A percentile compares a stretch with the other conserved stretches of the same genome.
Conservation (phyloP, 2,888 invertebrate species). For the Dione juno region DNA sequence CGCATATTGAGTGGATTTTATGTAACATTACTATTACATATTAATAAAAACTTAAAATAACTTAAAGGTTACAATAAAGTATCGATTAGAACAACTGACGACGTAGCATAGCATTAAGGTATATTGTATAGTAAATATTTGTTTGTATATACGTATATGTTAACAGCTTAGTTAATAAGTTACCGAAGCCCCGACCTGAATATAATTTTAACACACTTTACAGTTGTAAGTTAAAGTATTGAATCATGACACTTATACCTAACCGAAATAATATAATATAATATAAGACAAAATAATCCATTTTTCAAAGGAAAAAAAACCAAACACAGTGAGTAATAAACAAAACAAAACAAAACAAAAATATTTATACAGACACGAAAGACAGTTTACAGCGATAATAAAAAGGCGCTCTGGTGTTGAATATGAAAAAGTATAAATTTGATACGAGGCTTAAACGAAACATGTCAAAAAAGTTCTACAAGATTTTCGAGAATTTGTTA, state of each 20-base stretch:
- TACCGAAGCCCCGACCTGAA: no score
- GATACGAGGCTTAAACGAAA: conserved; percentile 28
- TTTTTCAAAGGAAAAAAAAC: background rate
- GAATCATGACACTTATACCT: background rate
- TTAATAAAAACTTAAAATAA: background rate
- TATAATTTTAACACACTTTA: no score
- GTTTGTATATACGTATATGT: no score
- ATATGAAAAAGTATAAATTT: conserved; percentile 36
- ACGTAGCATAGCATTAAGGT: background rate
- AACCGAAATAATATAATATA: background rate
- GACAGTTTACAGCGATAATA: conserved; percentile 34
- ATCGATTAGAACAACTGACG: conserved; percentile 10
- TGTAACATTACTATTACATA: background rate
- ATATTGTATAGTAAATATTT: background rate
- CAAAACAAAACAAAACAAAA: conserved; percentile 26
- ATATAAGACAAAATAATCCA: background rate
- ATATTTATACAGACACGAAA: conserved; percentile 31
- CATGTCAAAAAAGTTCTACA: conserved; percentile 18
- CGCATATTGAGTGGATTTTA: background rate
- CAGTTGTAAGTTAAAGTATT: background rate
- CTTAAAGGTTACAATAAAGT: background rate
- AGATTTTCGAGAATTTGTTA: conserved; percentile 20
- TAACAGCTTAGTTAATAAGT: no score
- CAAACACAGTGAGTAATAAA: conserved; percentile 13
- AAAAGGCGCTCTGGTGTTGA: conserved; percentile 32